Percentiles rank a stretch among this genome's conserved stretches.
These are phyloP conservation scores for Drosophila kepulauana DNA, from an alignment of 1,140 invertebrate species.

Conservation along the genomic window DNA sequence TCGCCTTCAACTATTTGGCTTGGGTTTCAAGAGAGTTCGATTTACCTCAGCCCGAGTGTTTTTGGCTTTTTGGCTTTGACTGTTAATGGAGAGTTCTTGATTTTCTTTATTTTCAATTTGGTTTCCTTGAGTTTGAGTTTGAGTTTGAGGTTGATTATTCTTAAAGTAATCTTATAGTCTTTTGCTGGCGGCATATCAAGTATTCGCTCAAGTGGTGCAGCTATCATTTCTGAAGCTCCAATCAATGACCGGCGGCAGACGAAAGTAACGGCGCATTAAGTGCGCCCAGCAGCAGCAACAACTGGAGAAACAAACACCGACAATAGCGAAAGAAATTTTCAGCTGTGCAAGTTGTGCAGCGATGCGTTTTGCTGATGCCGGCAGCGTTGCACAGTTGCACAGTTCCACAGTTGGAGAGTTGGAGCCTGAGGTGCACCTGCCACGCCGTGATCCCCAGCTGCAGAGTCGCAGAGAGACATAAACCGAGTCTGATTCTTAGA, in stretches of 20 bases:
- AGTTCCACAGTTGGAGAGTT: constrained; percentile 7
- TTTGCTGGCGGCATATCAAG: constrained; percentile 27
- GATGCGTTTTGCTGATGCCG: constrained; percentile 47
- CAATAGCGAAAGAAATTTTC: constrained; percentile 27
- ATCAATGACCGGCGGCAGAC: constrained; percentile 30
- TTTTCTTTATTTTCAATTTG: background rate
- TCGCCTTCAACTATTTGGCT: constrained; percentile 7
- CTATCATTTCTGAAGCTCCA: constrained; percentile 24
- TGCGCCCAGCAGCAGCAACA: constrained; percentile 32
- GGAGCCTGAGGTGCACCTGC: constrained; percentile 32
- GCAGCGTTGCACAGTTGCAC: constrained; percentile 14
- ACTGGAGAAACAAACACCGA: constrained; percentile 3
- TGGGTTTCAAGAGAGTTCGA: constrained; percentile 8
- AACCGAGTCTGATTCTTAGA: constrained; percentile 24
- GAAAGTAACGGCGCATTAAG: constrained; percentile 57
- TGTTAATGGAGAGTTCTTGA: constrained; percentile 35
- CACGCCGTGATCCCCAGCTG: background rate
- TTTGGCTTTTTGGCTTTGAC: background rate
- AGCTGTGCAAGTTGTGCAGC: constrained; percentile 43
- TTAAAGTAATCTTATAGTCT: background rate
- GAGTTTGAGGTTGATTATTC: too few relatives aligned
- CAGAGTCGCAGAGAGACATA: background rate
- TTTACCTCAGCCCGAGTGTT: background rate
- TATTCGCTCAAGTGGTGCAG: constrained; percentile 29
- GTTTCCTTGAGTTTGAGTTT: too few relatives aligned